These are phyloP conservation scores for Chromoteleia sp. DNA, from an alignment of 2,888 invertebrate species.

Conservation along the genomic window DNA sequence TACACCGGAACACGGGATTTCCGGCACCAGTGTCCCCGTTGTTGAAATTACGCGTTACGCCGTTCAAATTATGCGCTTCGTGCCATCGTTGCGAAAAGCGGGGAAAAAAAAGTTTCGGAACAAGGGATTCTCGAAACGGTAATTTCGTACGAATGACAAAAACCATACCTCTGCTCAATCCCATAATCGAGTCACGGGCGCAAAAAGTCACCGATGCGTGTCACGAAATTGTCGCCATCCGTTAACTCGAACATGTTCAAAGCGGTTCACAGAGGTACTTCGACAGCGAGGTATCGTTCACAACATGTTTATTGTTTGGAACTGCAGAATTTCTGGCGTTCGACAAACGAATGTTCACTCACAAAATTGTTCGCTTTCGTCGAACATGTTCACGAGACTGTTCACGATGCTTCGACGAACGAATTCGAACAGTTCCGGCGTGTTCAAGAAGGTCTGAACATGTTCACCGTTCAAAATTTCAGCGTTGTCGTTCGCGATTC, in stretches of 20 bases:
- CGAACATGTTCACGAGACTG: too few relatives aligned
- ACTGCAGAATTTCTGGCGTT: neutral
- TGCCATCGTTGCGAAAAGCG: slow-evolving; percentile 5
- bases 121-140: neutral
- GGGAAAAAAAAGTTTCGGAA: neutral
- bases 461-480: too few relatives aligned
- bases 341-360: neutral
- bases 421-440: too few relatives aligned
- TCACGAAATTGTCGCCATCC: slow-evolving; percentile 11
- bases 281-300: neutral
- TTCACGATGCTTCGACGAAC: too few relatives aligned
- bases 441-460: too few relatives aligned
- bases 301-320: neutral
- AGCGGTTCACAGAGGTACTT: neutral
- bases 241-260: slow-evolving; percentile 25
- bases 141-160: neutral
- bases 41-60: slow-evolving; percentile 51
- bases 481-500: too few relatives aligned
- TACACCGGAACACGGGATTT: slow-evolving; percentile 62
- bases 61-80: slow-evolving; percentile 4
- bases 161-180: slow-evolving; percentile 49
- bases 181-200: slow-evolving; percentile 39
- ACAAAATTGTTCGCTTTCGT: too few relatives aligned
- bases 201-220: slow-evolving; percentile 25
- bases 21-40: slow-evolving; percentile 55